Evolutionary conservation across 2,797 vertebrate species (phyloP), one percentile per base, ranked within the genome.

Genomic region (Dallia pectoralis): DNA sequence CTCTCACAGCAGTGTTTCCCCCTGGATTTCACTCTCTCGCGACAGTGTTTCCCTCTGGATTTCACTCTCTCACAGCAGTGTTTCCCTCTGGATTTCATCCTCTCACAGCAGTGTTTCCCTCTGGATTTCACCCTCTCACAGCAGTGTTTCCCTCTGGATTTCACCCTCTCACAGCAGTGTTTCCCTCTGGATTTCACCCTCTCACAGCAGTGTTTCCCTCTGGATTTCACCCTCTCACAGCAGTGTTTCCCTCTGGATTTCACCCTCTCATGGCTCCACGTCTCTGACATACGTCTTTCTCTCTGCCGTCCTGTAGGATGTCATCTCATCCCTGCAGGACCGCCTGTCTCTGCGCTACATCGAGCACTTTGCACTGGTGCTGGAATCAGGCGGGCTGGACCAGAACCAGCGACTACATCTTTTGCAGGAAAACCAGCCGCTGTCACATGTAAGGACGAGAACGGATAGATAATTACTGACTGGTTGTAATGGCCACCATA

Each of bases 261-360:
- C 75, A 19, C 72, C 74, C 40, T 68, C 67, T 49, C n/a, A 40
- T 9, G 18, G 25, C 22, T 29, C 29, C 27, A 9, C 14, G 1
- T 18, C 18, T 11, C 27, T 18, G 9, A 16, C 30, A 1, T 40
- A 44, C 40, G 51, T 79, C 63, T 79, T 56, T 78, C 29, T 76
- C 30, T 40, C 14, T n/a, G n/a, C 61, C 18, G 6, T 6, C n/a
- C 78, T 85, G 81, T 83, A 99, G 98, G 98, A 99, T 79, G 98
- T 99, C 87, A 98, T 99, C 87, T 95, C 96, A 74, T 98, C 98
- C 0, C 83, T 99, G 89, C 97, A 99, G 90, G 97, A 99, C 87
- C 96, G 97, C 72, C 96, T 99, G 82, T 98, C 97, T 33, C 91
- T 99, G 80, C 96, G 96, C 68, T 96, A 98, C 89, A 98, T 99